A percentile compares a stretch with the other conserved stretches of the same genome.
Conservation (phyloP, 2,113 vertebrate genomes). For the Microcebus lehilahytsara region DNA sequence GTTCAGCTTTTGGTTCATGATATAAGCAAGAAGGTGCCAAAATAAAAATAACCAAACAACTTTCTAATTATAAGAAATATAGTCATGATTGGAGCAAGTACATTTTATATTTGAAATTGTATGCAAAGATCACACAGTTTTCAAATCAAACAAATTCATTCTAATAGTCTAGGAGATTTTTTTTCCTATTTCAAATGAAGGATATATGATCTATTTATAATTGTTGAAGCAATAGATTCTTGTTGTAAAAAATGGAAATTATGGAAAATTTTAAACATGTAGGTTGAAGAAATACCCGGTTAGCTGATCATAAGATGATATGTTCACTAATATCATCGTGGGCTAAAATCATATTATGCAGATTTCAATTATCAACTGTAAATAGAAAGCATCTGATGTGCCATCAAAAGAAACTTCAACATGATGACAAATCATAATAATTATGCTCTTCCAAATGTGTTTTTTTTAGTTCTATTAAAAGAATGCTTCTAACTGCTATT, state of each 20-base stretch:
- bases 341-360: neutral
- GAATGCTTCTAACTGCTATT: neutral
- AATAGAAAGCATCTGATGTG: neutral
- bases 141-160: slow-evolving; percentile 24
- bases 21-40: neutral
- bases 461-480: slow-evolving; percentile 16
- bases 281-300: neutral
- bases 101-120: slow-evolving; percentile 17
- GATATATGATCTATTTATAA: neutral
- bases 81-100: neutral
- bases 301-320: neutral
- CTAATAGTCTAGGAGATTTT: neutral
- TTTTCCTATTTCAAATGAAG: slow-evolving; percentile 20
- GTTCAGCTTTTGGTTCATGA: neutral
- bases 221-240: neutral
- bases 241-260: neutral
- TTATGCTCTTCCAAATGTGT: neutral
- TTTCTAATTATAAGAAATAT: neutral
- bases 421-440: slow-evolving; percentile 14
- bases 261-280: neutral
- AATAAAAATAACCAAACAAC: neutral
- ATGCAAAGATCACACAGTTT: neutral
- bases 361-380: neutral
- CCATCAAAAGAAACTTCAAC: slow-evolving; percentile 4
- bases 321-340: neutral